phyloP scores from a whole-genome alignment of 2,797 vertebrate species.

The Megaceryle alcyon region DNA sequence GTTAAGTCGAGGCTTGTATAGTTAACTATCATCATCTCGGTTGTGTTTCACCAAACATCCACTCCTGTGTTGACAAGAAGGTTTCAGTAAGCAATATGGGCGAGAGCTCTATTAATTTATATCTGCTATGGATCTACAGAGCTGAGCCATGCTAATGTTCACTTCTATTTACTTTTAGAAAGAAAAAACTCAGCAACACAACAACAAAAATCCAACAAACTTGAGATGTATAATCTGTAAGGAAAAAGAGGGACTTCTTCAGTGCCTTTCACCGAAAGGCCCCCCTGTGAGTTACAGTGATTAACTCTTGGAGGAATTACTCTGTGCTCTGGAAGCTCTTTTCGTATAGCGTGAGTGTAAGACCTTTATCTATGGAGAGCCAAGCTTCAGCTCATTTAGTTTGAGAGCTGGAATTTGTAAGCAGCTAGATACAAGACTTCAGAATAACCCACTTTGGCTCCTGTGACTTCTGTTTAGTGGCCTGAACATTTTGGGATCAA shows the following conservation, averaged over 20 bases:
- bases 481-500: not conserved
- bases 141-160: not conserved
- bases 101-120: not conserved
- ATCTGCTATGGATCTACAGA: not conserved
- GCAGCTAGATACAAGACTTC: not conserved
- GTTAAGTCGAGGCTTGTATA: not conserved
- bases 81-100: not conserved
- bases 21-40: not conserved
- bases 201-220: not conserved
- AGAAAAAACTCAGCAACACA: too few relatives aligned
- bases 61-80: not conserved
- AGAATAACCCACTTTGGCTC: not conserved
- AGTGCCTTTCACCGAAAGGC: not conserved
- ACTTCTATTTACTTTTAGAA: not conserved
- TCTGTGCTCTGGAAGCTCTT: not conserved
- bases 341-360: not conserved
- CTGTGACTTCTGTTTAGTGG: not conserved
- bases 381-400: not conserved
- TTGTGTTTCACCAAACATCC: not conserved
- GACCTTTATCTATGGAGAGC: constrained; percentile 15
- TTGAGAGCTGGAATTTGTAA: not conserved
- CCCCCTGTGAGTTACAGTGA: not conserved
- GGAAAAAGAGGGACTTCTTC: not conserved
- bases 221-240: not conserved
- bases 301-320: not conserved